Conservation (phyloP, 2,113 vertebrate species). For the Chloebia gouldiae region DNA sequence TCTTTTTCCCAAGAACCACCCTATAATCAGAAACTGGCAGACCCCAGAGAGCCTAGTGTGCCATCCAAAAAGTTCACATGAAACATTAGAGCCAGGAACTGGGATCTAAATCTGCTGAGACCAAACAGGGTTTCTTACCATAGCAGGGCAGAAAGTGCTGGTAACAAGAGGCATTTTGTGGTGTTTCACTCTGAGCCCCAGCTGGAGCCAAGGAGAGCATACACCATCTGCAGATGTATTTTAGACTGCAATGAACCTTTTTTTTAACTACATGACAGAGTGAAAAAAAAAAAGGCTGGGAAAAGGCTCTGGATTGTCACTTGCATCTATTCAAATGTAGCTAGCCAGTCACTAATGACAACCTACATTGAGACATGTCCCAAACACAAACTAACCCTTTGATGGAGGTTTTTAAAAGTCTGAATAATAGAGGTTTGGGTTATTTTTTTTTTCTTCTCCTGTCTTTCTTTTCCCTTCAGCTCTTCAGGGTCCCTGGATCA, state of each 20-base stretch:
- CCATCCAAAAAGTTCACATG: slow-evolving; percentile 10
- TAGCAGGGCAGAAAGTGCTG: neutral
- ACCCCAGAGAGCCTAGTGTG: neutral
- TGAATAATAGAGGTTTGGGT: neutral
- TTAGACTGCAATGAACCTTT: slow-evolving; percentile 1
- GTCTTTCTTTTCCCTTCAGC: slow-evolving; percentile 21
- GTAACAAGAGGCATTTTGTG: slow-evolving; percentile 41
- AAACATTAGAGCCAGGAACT: neutral
- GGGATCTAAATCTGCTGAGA: neutral
- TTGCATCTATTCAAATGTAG: slow-evolving; percentile 52
- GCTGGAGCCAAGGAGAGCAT: neutral
- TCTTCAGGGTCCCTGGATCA: slow-evolving; percentile 8
- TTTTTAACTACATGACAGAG: neutral
- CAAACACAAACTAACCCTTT: slow-evolving; percentile 42
- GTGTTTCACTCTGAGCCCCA: neutral
- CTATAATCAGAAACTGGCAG: slow-evolving; percentile 53
- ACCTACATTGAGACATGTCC: slow-evolving; percentile 40
- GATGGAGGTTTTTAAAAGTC: slow-evolving; percentile 7
- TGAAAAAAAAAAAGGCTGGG: slow-evolving; percentile 16
- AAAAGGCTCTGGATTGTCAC: slow-evolving; percentile 43
- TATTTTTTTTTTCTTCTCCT: neutral
- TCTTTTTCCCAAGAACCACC: neutral
- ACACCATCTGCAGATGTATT: slow-evolving; percentile 51
- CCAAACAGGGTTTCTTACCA: neutral
- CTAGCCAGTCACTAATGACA: slow-evolving; percentile 48